phyloP scores from a whole-genome alignment of 2,888 invertebrate species.

The Antheraea assamensis region DNA sequence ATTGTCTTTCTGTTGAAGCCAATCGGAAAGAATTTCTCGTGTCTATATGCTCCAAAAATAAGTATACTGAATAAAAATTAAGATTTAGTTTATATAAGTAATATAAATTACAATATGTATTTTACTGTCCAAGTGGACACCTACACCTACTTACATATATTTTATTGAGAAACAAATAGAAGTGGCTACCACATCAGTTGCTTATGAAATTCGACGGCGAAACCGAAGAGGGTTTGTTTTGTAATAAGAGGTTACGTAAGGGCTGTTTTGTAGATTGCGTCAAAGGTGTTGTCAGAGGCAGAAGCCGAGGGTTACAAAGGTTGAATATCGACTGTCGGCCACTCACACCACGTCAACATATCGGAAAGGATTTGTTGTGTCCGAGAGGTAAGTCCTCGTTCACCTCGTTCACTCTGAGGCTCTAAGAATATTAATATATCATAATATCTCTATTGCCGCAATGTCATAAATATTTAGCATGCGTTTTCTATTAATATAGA shows the following conservation, averaged over 20 bases:
- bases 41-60: no score
- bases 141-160: background rate
- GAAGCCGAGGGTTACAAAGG: constrained; percentile 64
- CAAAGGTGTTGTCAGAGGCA: constrained; percentile 73
- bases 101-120: no score
- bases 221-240: constrained; percentile 54
- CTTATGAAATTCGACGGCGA: constrained; percentile 59
- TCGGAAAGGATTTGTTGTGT: constrained; percentile 68
- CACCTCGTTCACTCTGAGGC: background rate
- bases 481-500: background rate
- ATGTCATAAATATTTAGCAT: background rate
- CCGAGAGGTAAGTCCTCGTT: constrained; percentile 33
- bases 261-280: constrained; percentile 61
- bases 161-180: constrained; percentile 35
- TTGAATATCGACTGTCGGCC: constrained; percentile 41
- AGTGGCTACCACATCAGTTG: constrained; percentile 59
- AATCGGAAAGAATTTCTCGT: no score
- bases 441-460: background rate
- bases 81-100: no score
- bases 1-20: no score
- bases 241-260: constrained; percentile 64
- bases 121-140: no score
- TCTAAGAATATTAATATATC: background rate
- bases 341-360: constrained; percentile 50
- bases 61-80: no score